These are phyloP conservation scores for Calliopum simillimum DNA, from an alignment of 2,888 invertebrate species.

Conservation along the genomic window DNA sequence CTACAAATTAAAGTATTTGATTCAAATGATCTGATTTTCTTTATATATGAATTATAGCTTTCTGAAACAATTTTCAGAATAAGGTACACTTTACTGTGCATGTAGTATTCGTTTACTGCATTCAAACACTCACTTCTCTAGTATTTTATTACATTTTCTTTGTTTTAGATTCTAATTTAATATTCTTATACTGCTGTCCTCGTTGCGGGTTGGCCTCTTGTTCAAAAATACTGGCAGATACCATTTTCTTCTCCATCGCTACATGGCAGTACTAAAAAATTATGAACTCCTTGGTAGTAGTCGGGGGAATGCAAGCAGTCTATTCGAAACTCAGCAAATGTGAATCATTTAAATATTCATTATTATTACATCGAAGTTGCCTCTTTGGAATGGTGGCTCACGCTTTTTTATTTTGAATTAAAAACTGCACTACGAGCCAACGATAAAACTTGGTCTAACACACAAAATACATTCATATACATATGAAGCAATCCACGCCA, in stretches of 20 bases:
- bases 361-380: constrained; percentile 7
- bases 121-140: not conserved
- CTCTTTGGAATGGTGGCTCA: not conserved
- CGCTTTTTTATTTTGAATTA: too few relatives aligned
- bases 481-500: too few relatives aligned
- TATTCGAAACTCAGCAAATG: constrained; percentile 16
- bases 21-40: too few relatives aligned
- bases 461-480: too few relatives aligned
- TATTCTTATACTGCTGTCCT: constrained; percentile 19
- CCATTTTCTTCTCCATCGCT: constrained; percentile 9
- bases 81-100: too few relatives aligned
- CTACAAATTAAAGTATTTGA: too few relatives aligned
- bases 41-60: too few relatives aligned
- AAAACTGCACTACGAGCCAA: too few relatives aligned
- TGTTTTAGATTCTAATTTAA: constrained; percentile 22
- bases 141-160: constrained; percentile 9
- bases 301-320: not conserved
- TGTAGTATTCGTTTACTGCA: not conserved
- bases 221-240: not conserved
- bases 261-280: constrained; percentile 22
- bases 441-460: too few relatives aligned
- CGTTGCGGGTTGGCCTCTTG: not conserved
- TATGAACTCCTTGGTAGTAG: constrained; percentile 17
- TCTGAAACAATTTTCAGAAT: too few relatives aligned
- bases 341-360: constrained; percentile 26